Evolutionary conservation across 1,140 invertebrate genomes (phyloP).

Genomic region (Panulirus ornatus): DNA sequence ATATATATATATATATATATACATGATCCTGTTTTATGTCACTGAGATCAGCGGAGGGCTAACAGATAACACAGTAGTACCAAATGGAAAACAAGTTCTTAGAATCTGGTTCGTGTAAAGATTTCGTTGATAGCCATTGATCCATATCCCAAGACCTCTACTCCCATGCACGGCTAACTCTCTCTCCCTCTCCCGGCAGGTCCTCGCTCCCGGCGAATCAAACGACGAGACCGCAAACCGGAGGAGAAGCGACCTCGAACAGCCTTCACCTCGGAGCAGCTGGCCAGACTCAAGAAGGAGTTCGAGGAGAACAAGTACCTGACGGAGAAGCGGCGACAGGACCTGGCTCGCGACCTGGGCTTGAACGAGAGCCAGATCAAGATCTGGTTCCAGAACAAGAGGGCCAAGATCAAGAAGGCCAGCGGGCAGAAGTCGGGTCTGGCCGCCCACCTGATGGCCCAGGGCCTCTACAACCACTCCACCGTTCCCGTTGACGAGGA

Average conservation of each 20-base stretch:
- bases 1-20: no score
- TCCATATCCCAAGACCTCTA: no score
- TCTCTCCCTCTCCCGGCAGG: slow-evolving; percentile 81
- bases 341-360: slow-evolving; percentile 81
- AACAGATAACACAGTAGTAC: no score
- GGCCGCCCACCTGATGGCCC: slow-evolving; percentile 82
- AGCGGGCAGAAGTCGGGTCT: slow-evolving; percentile 80
- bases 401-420: slow-evolving; percentile 85
- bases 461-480: slow-evolving; percentile 83
- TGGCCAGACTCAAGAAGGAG: slow-evolving; percentile 77
- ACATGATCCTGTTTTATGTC: no score
- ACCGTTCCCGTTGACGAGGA: slow-evolving; percentile 78
- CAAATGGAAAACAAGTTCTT: no score
- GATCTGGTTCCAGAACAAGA: slow-evolving; percentile 85
- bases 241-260: slow-evolving; percentile 78
- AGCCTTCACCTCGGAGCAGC: slow-evolving; percentile 78
- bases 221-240: slow-evolving; percentile 82
- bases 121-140: no score
- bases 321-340: slow-evolving; percentile 82
- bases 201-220: slow-evolving; percentile 89
- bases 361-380: slow-evolving; percentile 84
- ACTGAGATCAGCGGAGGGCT: no score
- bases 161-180: not conserved
- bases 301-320: slow-evolving; percentile 79
- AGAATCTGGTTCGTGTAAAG: no score